Conservation (phyloP, 2,797 vertebrate species). For the Rhabdomys pumilio region DNA sequence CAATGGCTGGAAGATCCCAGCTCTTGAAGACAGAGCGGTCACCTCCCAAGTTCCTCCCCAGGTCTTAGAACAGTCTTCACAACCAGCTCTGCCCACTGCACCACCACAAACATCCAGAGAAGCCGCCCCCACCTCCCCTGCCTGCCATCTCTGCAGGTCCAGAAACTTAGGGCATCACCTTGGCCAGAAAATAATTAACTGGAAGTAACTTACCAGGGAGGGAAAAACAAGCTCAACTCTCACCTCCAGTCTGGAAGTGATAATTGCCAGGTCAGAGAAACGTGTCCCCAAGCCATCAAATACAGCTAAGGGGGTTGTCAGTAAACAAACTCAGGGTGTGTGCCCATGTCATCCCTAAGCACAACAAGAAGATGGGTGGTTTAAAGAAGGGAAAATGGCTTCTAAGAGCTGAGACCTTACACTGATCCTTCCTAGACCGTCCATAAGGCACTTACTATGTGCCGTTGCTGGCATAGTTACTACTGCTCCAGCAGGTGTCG, state of each 20-base stretch:
- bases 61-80: not conserved
- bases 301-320: not conserved
- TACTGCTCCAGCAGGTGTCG: accelerated
- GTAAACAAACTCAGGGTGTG: not conserved
- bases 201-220: not conserved
- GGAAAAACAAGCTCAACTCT: not conserved
- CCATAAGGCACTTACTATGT: not conserved
- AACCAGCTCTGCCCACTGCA: not conserved
- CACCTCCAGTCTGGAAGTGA: not conserved
- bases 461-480: accelerated
- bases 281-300: not conserved
- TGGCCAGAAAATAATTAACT: not conserved
- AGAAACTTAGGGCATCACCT: not conserved
- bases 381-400: not conserved
- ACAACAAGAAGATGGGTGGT: too few relatives aligned
- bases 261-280: not conserved
- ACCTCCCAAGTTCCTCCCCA: too few relatives aligned
- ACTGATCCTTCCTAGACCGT: not conserved
- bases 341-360: not conserved
- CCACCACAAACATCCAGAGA: not conserved
- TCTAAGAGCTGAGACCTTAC: not conserved
- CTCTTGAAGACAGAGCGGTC: not conserved
- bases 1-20: not conserved
- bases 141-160: not conserved
- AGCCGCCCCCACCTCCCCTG: too few relatives aligned